Evolutionary conservation across 30 jellyfish, hydroid and myxozoan genomes (phyloP).

Genomic region (Catostylus mosaicus): DNA sequence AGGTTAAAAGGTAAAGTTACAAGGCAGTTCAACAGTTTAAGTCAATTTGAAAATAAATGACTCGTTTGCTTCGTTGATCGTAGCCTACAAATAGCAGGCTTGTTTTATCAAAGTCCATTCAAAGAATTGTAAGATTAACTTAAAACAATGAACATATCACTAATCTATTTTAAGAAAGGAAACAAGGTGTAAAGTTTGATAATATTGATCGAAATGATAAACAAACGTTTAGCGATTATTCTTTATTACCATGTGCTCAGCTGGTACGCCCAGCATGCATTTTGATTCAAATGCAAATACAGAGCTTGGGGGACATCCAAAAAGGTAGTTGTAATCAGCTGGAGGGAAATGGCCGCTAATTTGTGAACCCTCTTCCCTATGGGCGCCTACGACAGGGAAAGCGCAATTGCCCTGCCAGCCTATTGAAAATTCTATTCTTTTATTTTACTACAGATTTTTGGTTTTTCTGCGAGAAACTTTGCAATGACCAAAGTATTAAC

Average conservation of each 20-base stretch:
- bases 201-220: conserved; percentile 7
- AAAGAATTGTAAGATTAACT: not conserved
- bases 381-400: no score
- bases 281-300: conserved; percentile 39
- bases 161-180: conserved; percentile 7
- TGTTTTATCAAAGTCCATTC: not conserved
- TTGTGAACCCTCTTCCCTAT: no score
- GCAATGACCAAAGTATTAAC: no score
- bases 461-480: no score
- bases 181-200: conserved; percentile 20
- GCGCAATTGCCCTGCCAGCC: no score
- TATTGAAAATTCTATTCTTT: no score
- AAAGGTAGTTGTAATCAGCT: no score
- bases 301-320: no score
- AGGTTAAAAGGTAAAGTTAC: no score
- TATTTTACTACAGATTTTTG: no score
- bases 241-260: conserved; percentile 36
- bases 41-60: not conserved
- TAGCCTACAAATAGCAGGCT: not conserved
- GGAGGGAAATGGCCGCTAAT: no score
- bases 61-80: not conserved
- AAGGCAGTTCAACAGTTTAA: no score
- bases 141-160: not conserved
- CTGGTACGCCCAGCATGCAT: conserved; percentile 36
- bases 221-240: not conserved